phyloP scores from a whole-genome alignment of 1,140 invertebrate genomes.

The Chymomyza costata region DNA sequence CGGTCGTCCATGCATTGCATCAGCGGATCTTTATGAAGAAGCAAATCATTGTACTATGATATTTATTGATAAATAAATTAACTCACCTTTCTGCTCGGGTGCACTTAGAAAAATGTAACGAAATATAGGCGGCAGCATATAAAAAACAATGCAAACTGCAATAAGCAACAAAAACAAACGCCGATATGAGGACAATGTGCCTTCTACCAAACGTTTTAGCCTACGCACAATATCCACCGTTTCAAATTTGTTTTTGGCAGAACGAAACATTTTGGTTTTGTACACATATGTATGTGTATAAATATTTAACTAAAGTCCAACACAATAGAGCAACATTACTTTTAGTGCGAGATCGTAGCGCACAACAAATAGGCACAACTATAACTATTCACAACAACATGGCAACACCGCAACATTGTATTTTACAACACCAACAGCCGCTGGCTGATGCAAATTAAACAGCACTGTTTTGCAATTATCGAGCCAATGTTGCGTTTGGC shows the following conservation, averaged over 20 bases:
- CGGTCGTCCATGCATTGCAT: slow-evolving; percentile 81
- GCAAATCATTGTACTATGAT: neutral
- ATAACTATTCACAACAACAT: too few species aligned
- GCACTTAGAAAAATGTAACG: slow-evolving; percentile 79
- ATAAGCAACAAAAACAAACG: slow-evolving; percentile 80
- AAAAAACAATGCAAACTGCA: slow-evolving; percentile 79
- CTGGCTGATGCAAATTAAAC: too few species aligned
- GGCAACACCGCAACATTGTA: too few species aligned
- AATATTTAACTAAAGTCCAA: too few species aligned
- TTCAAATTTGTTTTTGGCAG: slow-evolving; percentile 75
- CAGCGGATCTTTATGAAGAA: slow-evolving; percentile 76
- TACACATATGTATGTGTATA: too few species aligned
- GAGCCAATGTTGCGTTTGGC: too few species aligned
- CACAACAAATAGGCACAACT: too few species aligned
- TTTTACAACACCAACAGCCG: too few species aligned
- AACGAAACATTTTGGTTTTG: slow-evolving; percentile 65
- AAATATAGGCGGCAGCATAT: slow-evolving; percentile 80
- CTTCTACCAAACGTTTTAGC: slow-evolving; percentile 79
- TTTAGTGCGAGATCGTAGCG: too few species aligned
- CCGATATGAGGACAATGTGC: slow-evolving; percentile 81
- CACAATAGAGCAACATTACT: too few species aligned
- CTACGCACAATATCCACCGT: slow-evolving; percentile 76
- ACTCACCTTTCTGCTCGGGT: slow-evolving; percentile 74
- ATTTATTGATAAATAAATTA: neutral
- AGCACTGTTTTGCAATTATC: too few species aligned